Evolutionary conservation across 2,888 invertebrate genomes (phyloP).

Genomic region (Fissipunctia ypsillon): DNA sequence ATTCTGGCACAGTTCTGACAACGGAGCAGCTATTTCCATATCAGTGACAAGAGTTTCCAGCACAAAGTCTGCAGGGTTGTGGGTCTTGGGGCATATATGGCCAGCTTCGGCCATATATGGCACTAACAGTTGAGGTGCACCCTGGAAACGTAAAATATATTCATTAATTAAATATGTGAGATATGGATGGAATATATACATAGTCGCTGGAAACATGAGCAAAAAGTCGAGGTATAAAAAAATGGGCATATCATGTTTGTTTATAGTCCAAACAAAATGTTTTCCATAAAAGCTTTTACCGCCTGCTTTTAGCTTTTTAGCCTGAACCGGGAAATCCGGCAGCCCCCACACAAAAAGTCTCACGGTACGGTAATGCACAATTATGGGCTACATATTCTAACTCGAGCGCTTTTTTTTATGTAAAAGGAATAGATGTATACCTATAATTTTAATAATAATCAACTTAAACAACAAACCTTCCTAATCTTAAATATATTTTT

Average conservation of each 20-base stretch:
- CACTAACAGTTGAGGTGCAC: conserved; percentile 92
- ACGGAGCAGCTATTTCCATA: conserved; percentile 76
- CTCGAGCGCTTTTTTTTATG: background rate
- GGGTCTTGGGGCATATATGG: conserved; percentile 93
- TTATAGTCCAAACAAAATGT: background rate
- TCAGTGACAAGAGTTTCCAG: conserved; percentile 82
- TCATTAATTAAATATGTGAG: background rate
- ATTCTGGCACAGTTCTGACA: conserved; percentile 85
- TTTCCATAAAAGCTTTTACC: background rate
- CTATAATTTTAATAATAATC: background rate
- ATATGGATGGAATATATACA: background rate
- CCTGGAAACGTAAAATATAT: conserved; percentile 88
- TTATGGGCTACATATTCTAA: background rate
- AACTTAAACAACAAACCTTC: background rate
- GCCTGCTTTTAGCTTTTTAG: too few species aligned
- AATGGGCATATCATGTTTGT: background rate
- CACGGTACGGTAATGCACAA: background rate
- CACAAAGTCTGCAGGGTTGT: conserved; percentile 95
- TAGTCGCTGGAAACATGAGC: too few species aligned
- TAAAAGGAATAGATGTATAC: background rate
- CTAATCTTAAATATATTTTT: too few species aligned
- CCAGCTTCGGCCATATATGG: conserved; percentile 92
- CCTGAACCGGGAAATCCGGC: background rate
- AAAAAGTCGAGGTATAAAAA: background rate
- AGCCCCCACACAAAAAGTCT: background rate